phyloP scores from a whole-genome alignment of 2,888 invertebrate species.

The Chalcosyrphus nemorum region DNA sequence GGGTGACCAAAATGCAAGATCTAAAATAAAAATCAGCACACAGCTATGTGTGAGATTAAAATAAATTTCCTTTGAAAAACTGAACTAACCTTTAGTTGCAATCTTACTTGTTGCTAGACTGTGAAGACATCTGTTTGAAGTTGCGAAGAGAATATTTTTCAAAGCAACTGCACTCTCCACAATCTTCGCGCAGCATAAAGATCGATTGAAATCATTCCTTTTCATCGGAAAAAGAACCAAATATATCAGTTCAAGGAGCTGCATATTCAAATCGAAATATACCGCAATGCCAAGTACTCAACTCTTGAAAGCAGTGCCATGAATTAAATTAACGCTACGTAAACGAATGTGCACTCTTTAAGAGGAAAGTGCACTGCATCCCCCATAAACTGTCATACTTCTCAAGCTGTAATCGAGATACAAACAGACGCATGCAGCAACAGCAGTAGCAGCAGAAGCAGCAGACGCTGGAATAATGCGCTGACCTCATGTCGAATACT shows the following conservation, averaged over 20 bases:
- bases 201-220: not conserved
- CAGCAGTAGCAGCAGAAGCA: not conserved
- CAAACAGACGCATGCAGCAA: slow-evolving; percentile 10
- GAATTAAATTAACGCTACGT: slow-evolving; percentile 68
- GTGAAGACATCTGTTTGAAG: too few relatives aligned
- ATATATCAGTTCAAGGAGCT: slow-evolving; percentile 12
- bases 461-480: slow-evolving; percentile 43
- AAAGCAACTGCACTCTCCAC: not conserved
- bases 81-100: too few relatives aligned
- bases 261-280: slow-evolving; percentile 12
- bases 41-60: too few relatives aligned
- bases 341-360: slow-evolving; percentile 63
- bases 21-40: too few relatives aligned
- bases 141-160: too few relatives aligned
- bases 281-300: not conserved
- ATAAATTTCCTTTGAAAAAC: too few relatives aligned
- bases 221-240: not conserved
- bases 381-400: slow-evolving; percentile 17
- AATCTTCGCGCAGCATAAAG: not conserved
- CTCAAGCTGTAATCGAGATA: slow-evolving; percentile 22
- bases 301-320: slow-evolving; percentile 1
- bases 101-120: too few relatives aligned
- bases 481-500: slow-evolving; percentile 72
- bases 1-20: too few relatives aligned
- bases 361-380: slow-evolving; percentile 38